Evolutionary conservation across 2,113 vertebrate species (phyloP).

Genomic region (Elgaria multicarinata): DNA sequence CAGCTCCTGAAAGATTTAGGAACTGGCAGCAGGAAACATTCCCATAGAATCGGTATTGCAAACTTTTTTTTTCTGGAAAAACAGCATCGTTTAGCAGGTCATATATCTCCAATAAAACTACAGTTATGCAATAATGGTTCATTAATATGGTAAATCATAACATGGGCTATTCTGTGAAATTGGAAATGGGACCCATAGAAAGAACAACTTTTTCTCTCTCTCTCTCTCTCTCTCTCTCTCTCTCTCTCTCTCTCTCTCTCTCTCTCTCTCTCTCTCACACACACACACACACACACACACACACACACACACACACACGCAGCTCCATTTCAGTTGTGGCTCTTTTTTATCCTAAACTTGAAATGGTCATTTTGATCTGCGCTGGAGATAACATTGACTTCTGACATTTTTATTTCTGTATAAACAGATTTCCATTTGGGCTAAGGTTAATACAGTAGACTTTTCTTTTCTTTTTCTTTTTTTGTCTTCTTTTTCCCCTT

Average conservation of each 20-base stretch:
- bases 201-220: no score
- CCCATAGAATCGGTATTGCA: conserved; percentile 69
- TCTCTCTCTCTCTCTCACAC: no score
- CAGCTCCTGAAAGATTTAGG: conserved; percentile 83
- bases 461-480: conserved; percentile 63
- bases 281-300: conserved; percentile 56
- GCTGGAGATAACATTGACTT: conserved; percentile 68
- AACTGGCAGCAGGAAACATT: conserved; percentile 78
- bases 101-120: conserved; percentile 81
- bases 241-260: no score
- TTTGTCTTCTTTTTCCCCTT: conserved; percentile 20
- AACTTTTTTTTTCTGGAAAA: conserved; percentile 69
- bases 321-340: not conserved
- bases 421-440: conserved; percentile 74
- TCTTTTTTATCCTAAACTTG: conserved; percentile 63
- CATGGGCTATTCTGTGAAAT: conserved; percentile 71
- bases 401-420: conserved; percentile 75
- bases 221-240: no score
- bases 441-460: conserved; percentile 68
- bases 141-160: conserved; percentile 80
- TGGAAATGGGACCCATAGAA: conserved; percentile 69
- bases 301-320: conserved; percentile 34
- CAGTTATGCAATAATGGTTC: conserved; percentile 78
- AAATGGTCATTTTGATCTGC: conserved; percentile 73
- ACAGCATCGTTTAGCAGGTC: conserved; percentile 76